Evolutionary conservation across 2,797 vertebrate genomes (phyloP).

Genomic region (Smutsia gigantea): DNA sequence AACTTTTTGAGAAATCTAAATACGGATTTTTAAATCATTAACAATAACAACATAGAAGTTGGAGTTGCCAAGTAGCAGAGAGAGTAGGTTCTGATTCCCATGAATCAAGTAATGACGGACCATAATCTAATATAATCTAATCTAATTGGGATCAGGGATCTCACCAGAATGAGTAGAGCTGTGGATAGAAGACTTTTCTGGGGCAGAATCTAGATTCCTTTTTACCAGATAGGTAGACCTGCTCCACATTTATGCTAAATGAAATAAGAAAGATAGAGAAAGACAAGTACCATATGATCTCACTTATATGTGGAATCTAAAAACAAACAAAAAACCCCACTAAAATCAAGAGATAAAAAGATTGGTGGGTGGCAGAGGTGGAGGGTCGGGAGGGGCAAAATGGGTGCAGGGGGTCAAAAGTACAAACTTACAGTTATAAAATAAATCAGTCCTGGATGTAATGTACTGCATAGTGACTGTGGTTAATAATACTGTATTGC

Average conservation of each 20-base stretch:
- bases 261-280: not conserved
- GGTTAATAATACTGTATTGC: not conserved
- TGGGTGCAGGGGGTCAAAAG: not conserved
- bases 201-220: not conserved
- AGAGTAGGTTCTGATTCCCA: not conserved
- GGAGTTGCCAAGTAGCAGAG: not conserved
- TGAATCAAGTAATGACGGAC: not conserved
- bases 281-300: not conserved
- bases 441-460: not conserved
- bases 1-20: not conserved
- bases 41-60: not conserved
- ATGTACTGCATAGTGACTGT: not conserved
- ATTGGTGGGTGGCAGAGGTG: not conserved
- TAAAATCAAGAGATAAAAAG: not conserved
- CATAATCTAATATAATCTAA: not conserved
- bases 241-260: not conserved
- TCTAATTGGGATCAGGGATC: no score
- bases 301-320: not conserved
- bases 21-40: not conserved
- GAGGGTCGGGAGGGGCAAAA: not conserved
- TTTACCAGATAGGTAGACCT: not conserved
- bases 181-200: not conserved
- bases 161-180: not conserved
- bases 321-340: not conserved
- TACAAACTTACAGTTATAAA: not conserved